phyloP scores from a whole-genome alignment of 2,113 vertebrate species.

The Mormyrus iriodes region DNA sequence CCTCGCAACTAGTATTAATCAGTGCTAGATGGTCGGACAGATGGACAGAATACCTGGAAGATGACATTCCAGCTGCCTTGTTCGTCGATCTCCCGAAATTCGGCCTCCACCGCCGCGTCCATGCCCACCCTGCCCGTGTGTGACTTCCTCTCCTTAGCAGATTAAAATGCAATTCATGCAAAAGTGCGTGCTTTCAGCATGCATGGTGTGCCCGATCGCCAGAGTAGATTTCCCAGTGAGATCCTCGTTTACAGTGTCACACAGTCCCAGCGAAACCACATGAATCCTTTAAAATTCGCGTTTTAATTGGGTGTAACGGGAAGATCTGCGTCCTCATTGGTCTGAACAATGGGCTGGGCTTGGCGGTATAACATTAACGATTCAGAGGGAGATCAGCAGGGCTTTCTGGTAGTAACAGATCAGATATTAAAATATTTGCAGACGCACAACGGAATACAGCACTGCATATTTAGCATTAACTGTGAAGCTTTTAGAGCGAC shows the following conservation, averaged over 20 bases:
- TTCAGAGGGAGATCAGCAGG: neutral
- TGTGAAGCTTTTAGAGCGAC: neutral
- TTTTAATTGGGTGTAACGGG: neutral
- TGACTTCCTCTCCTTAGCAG: neutral
- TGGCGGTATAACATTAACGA: neutral
- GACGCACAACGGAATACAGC: neutral
- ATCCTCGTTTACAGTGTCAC: neutral
- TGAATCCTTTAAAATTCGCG: neutral
- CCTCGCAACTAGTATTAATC: neutral
- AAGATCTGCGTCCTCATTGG: neutral
- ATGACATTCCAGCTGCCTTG: conserved; percentile 77
- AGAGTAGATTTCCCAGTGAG: neutral
- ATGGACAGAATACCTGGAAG: conserved; percentile 77
- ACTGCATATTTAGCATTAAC: neutral
- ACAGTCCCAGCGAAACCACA: neutral
- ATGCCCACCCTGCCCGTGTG: conserved; percentile 30
- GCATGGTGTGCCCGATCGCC: neutral
- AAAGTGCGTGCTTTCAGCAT: neutral
- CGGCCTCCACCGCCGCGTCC: conserved; percentile 74
- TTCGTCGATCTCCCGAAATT: conserved; percentile 87
- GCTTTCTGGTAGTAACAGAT: neutral
- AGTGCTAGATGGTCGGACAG: neutral
- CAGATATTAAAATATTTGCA: neutral
- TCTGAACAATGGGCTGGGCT: conserved; percentile 6
- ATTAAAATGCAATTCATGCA: neutral